Evolutionary conservation across 2,797 vertebrate species (phyloP), one percentile per base, ranked within the genome.

Genomic region (Neosilurus hyrtlii): DNA sequence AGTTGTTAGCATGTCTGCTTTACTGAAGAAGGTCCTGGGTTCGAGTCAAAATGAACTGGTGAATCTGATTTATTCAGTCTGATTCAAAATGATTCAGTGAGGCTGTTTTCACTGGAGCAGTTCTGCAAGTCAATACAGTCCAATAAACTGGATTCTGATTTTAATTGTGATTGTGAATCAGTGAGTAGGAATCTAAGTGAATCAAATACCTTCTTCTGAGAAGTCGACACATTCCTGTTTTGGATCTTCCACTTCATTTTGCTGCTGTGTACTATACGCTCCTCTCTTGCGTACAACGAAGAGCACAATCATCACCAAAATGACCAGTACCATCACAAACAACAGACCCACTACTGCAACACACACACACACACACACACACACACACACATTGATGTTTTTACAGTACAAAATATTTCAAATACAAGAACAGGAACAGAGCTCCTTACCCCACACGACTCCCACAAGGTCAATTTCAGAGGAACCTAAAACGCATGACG

Each of bases 211-310:
- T 30, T 30, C 30, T 3, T 95, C 95, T 59, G 91, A 87, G 0
- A 86, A 80, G 11, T 94, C 94, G 86, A 93, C 92, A 67, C 95
- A 90, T 59, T 93, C 84, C 0, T 92, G 91, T 83, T 94, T 94
- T 0, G 87, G 82, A 0, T 95, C 94, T 18, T 83, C 94, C 0
- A 93, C 93, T 22, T 94, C 93, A 83, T 96, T 95, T 82, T 85
- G 92, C 91, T 98, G 96, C 0, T 96, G 94, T 88, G 96, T 98
- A 88, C 89, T 87, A 87, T 98, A 99, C 0, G 94, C 95, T 82
- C 97, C 96, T 88, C 96, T 97, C 14, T 95, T 93, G 85, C 93
- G 90, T 90, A 91, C 94, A 86, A 93, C 61, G 85, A 91, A 94
- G 0, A 96, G 84, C 86, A 95, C 68, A 86, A 95, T 81, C 0